Evolutionary conservation across 2,797 vertebrate species (phyloP).

Genomic region (Falco columbarius): DNA sequence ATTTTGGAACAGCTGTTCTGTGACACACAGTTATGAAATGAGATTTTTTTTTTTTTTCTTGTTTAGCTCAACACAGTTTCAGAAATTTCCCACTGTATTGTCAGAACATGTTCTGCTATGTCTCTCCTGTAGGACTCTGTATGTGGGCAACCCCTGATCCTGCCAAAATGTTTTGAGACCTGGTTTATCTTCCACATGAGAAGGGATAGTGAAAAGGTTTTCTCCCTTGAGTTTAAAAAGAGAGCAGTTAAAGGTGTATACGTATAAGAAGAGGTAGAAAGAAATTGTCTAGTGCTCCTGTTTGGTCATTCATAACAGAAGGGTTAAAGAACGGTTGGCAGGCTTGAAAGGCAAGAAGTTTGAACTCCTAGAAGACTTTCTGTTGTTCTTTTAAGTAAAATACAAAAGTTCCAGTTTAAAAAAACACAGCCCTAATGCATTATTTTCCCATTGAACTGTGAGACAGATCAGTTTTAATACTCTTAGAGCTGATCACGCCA

Average conservation of each 20-base stretch:
- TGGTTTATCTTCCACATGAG: neutral
- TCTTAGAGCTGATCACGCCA: neutral
- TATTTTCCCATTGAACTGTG: neutral
- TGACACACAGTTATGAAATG: neutral
- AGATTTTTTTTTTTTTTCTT: neutral
- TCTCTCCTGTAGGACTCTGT: neutral
- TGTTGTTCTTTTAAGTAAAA: neutral
- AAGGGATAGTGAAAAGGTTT: neutral
- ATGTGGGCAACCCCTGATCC: fast-evolving
- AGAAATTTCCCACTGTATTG: neutral
- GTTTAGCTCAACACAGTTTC: neutral
- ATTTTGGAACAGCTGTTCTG: neutral
- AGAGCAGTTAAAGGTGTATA: neutral
- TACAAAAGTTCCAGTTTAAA: neutral
- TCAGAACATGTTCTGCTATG: neutral
- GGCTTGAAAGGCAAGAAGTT: neutral
- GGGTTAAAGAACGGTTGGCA: neutral
- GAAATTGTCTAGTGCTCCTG: neutral
- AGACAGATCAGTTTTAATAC: neutral
- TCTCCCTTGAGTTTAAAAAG: neutral
- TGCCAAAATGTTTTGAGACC: neutral
- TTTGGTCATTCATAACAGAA: neutral
- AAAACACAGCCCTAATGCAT: neutral
- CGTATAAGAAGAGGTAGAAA: neutral
- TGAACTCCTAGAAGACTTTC: neutral